Conservation (phyloP, 2,888 invertebrate genomes). For the Aricia artaxerxes region DNA sequence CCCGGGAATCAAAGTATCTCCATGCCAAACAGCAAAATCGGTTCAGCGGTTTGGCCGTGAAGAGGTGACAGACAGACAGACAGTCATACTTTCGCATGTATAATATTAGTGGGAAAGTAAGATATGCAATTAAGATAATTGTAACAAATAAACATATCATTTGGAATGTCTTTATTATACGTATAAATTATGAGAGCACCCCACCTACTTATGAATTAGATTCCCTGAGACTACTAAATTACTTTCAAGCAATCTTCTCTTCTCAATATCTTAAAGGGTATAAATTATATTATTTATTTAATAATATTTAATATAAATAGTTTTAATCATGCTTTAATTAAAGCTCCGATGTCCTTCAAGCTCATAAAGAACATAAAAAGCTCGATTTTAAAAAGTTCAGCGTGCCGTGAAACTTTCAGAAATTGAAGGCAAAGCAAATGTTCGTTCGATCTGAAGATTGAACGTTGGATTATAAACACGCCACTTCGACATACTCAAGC, state of each 20-base stretch:
- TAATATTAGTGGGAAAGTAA: no score
- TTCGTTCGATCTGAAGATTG: slow-evolving; percentile 15
- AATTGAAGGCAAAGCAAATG: slow-evolving; percentile 10
- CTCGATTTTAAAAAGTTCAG: background rate
- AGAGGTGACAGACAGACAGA: no score
- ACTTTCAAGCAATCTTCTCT: background rate
- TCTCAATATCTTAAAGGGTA: no score
- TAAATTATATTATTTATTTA: background rate
- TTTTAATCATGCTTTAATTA: background rate
- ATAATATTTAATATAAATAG: background rate
- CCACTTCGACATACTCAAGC: slow-evolving; percentile 19
- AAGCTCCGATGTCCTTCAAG: background rate
- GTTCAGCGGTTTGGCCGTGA: no score
- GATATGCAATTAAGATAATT: background rate
- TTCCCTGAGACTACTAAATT: background rate
- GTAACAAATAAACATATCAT: background rate
- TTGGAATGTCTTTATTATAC: background rate
- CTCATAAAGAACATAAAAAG: background rate
- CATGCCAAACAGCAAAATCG: no score
- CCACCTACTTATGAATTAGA: background rate
- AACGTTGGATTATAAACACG: slow-evolving; percentile 10
- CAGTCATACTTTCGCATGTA: no score
- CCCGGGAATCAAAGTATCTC: no score
- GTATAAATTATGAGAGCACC: background rate
- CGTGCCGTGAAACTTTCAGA: slow-evolving; percentile 2